Base-by-base conservation (phyloP, 2,888 invertebrate species). In the Drosophila merina region DNA sequence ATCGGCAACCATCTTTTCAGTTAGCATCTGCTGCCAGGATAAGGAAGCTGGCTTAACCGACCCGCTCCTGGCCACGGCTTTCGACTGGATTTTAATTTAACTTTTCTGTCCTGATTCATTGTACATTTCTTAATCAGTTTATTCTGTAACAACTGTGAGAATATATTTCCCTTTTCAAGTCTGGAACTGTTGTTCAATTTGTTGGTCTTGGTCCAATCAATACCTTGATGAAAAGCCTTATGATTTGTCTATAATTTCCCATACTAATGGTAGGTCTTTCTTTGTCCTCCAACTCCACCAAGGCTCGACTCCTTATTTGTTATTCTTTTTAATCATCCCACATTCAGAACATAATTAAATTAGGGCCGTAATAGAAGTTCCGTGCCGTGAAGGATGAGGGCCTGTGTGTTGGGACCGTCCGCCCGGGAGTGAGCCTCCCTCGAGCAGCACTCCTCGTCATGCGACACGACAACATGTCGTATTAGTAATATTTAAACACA, bases 401-500 rank as follows among this genome's bases (percentile, higher is more conserved):
- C 10, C 8, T n/a, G 31, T 42, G 42, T 28, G 31, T 14, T 42
- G 31, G 55, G 30, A 20, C 20, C 20, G 20, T 20, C 20, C 20
- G 20, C 20, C 20, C 20, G 20, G 1, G 20, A 20, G 20, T 20
- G 20, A 20, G 20, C 20, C 20, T 20, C 20, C 45, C 55, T 44
- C 20, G 25, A 25, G 20, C 38, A 59, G 33, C 25, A n/a, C 14
- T 33, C 57, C 26, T 51, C 58, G 20, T 72, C 74, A 73, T 67
- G 86, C 63, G 85, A 81, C 78, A 87, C 86, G 86, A 78, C 87
- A 80, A 86, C 86, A 88, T 84, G 83, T 88, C 83, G 83, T 86
- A 86, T 88, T 82, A 88, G 83, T 84, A 86, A 88, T 88, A 86
- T 86, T 86, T 79, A 84, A 88, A 86, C 88, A 86, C 86, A 83